Evolutionary conservation across 2,113 vertebrate species (phyloP).

Genomic region (Mus musculus): DNA sequence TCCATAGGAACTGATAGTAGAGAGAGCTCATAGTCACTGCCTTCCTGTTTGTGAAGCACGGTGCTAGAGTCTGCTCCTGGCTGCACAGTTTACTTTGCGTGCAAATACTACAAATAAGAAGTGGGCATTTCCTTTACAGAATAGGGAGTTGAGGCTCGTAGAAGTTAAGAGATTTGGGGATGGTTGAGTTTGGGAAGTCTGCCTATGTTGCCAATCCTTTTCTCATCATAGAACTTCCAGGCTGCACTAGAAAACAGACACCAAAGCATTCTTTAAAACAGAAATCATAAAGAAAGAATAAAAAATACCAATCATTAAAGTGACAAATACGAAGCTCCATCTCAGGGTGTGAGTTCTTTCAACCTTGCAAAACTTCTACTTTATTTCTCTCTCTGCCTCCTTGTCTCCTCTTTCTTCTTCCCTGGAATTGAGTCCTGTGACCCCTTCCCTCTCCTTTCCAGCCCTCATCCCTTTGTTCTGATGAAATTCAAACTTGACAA

Average conservation of each 20-base stretch:
- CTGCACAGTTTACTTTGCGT: background rate
- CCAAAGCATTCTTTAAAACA: background rate
- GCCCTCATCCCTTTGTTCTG: background rate
- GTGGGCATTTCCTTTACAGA: background rate
- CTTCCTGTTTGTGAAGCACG: background rate
- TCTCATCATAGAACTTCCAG: background rate
- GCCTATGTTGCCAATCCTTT: background rate
- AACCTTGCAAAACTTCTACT: background rate
- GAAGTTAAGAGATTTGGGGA: background rate
- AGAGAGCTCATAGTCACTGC: background rate
- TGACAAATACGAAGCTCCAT: background rate
- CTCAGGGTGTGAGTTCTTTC: background rate
- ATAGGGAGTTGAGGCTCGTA: background rate
- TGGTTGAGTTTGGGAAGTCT: background rate
- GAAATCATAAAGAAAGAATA: background rate
- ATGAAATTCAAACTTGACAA: constrained; percentile 60
- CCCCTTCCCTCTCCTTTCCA: background rate
- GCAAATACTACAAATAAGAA: background rate
- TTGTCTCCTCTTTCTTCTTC: background rate
- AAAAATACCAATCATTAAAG: background rate
- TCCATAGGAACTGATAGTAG: background rate
- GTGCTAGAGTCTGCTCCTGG: too few relatives aligned
- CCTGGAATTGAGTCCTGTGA: background rate
- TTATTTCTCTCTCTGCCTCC: fast-evolving
- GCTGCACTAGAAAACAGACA: background rate